Evolutionary conservation across 2,888 invertebrate species (phyloP).

Genomic region (Agrotis clavis): DNA sequence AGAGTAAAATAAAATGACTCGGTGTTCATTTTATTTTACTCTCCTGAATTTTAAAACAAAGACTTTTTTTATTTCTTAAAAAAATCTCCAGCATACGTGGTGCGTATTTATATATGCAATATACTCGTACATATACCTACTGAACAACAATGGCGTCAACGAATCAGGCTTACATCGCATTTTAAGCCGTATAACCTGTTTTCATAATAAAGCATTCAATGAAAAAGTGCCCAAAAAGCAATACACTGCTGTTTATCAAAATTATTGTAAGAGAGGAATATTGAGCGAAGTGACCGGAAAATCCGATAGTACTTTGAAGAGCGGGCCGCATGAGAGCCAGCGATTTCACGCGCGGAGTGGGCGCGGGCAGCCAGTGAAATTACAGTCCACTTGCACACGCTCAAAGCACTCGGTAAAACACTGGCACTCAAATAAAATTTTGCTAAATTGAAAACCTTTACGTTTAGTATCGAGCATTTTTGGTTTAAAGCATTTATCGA

Average conservation of each 20-base stretch:
- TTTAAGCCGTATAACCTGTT: slow-evolving; percentile 16
- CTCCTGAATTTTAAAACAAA: neutral
- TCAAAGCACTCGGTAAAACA: slow-evolving; percentile 71
- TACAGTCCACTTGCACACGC: slow-evolving; percentile 52
- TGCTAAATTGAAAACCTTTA: slow-evolving; percentile 75
- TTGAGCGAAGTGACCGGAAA: slow-evolving; percentile 78
- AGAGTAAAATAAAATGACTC: neutral
- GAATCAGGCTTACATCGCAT: neutral
- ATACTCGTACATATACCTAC: too few species aligned
- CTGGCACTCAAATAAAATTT: slow-evolving; percentile 73
- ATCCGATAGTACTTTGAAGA: slow-evolving; percentile 75
- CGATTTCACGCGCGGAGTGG: slow-evolving; percentile 43
- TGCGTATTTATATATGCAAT: slow-evolving; percentile 12
- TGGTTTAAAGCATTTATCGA: slow-evolving; percentile 72
- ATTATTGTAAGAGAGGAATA: slow-evolving; percentile 70
- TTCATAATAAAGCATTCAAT: slow-evolving; percentile 35
- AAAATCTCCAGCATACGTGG: neutral
- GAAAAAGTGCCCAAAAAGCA: slow-evolving; percentile 63
- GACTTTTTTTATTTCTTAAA: neutral
- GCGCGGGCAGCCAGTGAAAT: slow-evolving; percentile 36
- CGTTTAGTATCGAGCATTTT: slow-evolving; percentile 70
- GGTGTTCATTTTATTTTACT: too few species aligned
- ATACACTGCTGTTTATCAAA: slow-evolving; percentile 70
- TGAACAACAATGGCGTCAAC: neutral
- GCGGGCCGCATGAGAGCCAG: slow-evolving; percentile 57